phyloP scores from a whole-genome alignment of 2,888 invertebrate species.

The Sphecodes monilicornis region DNA sequence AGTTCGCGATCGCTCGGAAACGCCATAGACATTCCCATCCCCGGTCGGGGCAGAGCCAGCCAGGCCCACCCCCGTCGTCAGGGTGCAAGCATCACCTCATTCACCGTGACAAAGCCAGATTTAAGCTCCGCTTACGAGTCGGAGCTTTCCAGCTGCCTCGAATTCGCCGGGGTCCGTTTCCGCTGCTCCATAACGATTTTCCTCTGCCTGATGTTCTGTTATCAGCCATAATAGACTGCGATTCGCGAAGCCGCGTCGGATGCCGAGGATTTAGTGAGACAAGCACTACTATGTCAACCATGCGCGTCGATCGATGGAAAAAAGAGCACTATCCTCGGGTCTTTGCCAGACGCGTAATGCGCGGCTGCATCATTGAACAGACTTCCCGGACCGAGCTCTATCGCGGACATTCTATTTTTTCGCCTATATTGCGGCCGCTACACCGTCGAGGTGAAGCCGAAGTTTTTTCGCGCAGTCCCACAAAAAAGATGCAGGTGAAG shows the following conservation, averaged over 20 bases:
- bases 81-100: constrained; percentile 58
- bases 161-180: constrained; percentile 36
- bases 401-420: not conserved
- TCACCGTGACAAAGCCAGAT: constrained; percentile 78
- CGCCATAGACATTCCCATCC: constrained; percentile 71
- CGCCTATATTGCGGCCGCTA: not conserved
- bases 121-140: constrained; percentile 78
- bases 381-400: too few relatives aligned
- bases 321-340: not conserved
- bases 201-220: constrained; percentile 46
- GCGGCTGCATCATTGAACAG: not conserved
- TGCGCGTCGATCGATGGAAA: not conserved
- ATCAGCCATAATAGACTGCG: constrained; percentile 62
- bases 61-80: constrained; percentile 27
- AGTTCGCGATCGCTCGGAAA: constrained; percentile 35
- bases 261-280: not conserved
- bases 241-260: constrained; percentile 9
- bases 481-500: not conserved
- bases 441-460: not conserved
- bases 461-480: not conserved
- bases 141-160: constrained; percentile 72
- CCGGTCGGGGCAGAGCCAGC: not conserved
- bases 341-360: not conserved
- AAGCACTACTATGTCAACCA: not conserved
- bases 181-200: constrained; percentile 52